These are phyloP conservation scores for Pseudomyrmex gracilis DNA, from an alignment of 1,140 invertebrate genomes.

Conservation along the genomic window DNA sequence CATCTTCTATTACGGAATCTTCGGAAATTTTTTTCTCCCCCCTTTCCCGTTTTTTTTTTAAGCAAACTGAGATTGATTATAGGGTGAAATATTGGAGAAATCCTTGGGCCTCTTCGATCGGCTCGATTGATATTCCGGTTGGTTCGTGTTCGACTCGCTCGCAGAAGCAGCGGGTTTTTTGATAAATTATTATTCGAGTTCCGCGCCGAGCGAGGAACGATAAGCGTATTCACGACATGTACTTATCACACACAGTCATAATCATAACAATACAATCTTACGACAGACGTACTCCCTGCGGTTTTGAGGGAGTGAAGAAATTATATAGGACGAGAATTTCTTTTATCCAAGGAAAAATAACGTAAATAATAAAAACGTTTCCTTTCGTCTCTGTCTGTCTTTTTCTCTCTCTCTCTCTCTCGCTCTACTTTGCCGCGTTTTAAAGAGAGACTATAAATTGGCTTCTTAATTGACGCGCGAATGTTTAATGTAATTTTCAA, in stretches of 20 bases:
- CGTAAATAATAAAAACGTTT: conserved; percentile 7
- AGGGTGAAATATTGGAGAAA: background rate
- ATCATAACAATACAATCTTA: conserved; percentile 18
- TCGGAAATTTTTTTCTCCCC: background rate
- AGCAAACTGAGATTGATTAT: background rate
- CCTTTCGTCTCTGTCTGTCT: too few species aligned
- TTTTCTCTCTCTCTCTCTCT: too few species aligned
- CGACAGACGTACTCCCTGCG: background rate
- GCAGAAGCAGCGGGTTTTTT: background rate
- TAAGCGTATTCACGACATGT: conserved; percentile 10
- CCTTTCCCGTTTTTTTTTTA: too few species aligned
- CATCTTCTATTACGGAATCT: background rate
- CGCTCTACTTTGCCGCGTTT: background rate
- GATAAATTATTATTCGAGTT: background rate
- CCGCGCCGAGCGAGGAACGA: background rate
- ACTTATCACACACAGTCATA: background rate
- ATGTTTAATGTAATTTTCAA: conserved; percentile 43
- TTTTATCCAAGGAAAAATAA: background rate
- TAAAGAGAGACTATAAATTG: conserved; percentile 14
- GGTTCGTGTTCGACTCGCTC: background rate
- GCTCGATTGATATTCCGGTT: conserved; percentile 18
- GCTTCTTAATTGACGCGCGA: conserved; percentile 8
- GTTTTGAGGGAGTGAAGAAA: conserved; percentile 10
- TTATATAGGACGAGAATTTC: background rate
- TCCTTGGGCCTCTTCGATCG: background rate